Conservation (phyloP, 1,140 invertebrate species). For the Leptonema lineaticorne region DNA sequence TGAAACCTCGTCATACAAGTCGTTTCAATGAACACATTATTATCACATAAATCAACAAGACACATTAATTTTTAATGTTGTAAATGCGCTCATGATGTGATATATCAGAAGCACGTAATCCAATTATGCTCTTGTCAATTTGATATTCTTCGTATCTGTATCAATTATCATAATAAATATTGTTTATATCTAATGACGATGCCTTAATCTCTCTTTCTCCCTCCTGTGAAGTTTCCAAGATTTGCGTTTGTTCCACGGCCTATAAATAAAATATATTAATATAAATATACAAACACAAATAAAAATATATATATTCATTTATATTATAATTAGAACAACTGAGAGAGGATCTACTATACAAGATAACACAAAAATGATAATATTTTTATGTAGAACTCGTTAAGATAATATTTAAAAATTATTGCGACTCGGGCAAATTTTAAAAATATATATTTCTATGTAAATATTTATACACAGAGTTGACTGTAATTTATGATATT, state of each 20-base stretch:
- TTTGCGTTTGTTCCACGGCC: constrained; percentile 37
- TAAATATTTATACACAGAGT: too few relatives aligned
- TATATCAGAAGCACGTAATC: too few relatives aligned
- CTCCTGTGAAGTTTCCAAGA: constrained; percentile 23
- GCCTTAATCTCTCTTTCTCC: constrained; percentile 35
- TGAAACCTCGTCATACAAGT: constrained; percentile 15
- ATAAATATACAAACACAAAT: too few relatives aligned
- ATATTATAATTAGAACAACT: too few relatives aligned
- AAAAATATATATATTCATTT: too few relatives aligned
- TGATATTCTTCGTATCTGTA: not conserved
- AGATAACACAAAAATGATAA: too few relatives aligned
- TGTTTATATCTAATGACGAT: constrained; percentile 22
- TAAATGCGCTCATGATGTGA: not conserved
- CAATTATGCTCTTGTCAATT: not conserved
- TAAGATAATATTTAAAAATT: too few relatives aligned
- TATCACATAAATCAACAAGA: constrained; percentile 25
- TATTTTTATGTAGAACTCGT: too few relatives aligned
- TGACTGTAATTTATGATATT: too few relatives aligned
- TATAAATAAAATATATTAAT: constrained; percentile 18
- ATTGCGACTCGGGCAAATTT: too few relatives aligned
- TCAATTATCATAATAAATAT: not conserved
- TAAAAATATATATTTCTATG: too few relatives aligned
- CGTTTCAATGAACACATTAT: constrained; percentile 4
- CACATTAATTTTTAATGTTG: constrained; percentile 19
- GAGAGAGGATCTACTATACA: too few relatives aligned